phyloP scores from a whole-genome alignment of 2,113 vertebrate species.

The Nerophis ophidion region DNA sequence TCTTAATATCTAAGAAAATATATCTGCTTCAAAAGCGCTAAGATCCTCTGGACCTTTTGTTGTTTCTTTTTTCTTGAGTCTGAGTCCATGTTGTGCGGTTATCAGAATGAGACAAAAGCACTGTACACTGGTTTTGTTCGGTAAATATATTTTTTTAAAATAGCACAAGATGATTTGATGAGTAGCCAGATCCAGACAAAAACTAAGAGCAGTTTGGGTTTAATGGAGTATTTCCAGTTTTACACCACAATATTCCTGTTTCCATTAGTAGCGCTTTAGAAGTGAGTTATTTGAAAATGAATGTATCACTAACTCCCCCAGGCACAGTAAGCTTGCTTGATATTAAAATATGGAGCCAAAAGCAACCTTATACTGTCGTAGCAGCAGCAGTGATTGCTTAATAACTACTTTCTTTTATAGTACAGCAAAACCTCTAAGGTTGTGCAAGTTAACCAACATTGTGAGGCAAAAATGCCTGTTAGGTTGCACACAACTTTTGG shows the following conservation, averaged over 20 bases:
- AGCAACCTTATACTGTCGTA: constrained; percentile 32
- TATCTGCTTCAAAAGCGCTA: constrained; percentile 64
- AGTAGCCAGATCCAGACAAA: constrained; percentile 25
- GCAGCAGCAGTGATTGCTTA: constrained; percentile 31
- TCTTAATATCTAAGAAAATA: constrained; percentile 75
- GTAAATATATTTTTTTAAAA: not conserved
- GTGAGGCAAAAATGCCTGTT: not conserved
- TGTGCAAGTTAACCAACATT: not conserved
- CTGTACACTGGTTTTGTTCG: too few species aligned
- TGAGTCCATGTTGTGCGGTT: constrained; percentile 12
- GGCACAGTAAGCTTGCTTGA: constrained; percentile 41
- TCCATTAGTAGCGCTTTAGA: constrained; percentile 56
- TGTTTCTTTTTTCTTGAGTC: constrained; percentile 21
- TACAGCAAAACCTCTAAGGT: not conserved
- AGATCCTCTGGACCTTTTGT: constrained; percentile 36
- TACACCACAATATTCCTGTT: constrained; percentile 36
- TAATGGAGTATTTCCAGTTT: constrained; percentile 48
- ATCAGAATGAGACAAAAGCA: constrained; percentile 8
- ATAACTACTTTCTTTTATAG: constrained; percentile 21
- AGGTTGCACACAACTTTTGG: not conserved
- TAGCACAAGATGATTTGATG: not conserved
- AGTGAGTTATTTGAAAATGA: constrained; percentile 50
- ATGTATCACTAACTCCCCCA: constrained; percentile 57
- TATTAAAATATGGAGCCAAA: constrained; percentile 50
- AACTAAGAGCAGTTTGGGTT: constrained; percentile 38